Percentiles rank a stretch among this genome's conserved stretches.
Evolutionary conservation across 2,888 invertebrate species (phyloP).

Genomic region (Synergus itoensis): DNA sequence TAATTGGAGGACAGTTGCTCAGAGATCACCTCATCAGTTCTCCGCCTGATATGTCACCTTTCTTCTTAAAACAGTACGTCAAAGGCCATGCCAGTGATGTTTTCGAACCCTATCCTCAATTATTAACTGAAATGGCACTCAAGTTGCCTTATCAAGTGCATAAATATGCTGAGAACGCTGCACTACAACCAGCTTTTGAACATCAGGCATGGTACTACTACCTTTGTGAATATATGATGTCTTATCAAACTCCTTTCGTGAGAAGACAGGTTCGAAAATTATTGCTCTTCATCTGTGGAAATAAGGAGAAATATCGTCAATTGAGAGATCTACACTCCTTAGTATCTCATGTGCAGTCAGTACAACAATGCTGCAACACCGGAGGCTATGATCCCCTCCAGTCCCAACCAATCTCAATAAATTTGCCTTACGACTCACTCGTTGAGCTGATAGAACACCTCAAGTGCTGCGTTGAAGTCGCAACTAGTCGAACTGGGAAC

Average conservation of each 20-base stretch:
- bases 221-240: conserved; percentile 97
- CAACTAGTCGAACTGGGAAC: conserved; percentile 93
- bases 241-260: conserved; percentile 92
- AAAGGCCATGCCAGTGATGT: conserved; percentile 94
- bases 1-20: conserved; percentile 85
- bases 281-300: conserved; percentile 94
- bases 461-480: conserved; percentile 96
- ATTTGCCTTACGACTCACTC: conserved; percentile 92
- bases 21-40: conserved; percentile 90
- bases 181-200: conserved; percentile 72
- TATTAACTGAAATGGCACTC: conserved; percentile 97
- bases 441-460: conserved; percentile 96
- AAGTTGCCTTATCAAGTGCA: conserved; percentile 96
- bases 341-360: conserved; percentile 89
- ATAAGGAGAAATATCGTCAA: conserved; percentile 96
- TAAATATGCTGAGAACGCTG: conserved; percentile 80
- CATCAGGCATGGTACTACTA: conserved; percentile 86
- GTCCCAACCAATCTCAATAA: conserved; percentile 78
- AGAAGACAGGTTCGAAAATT: conserved; percentile 95
- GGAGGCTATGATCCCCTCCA: conserved; percentile 79
- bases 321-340: conserved; percentile 95
- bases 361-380: conserved; percentile 80
- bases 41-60: conserved; percentile 96
- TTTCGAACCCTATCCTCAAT: conserved; percentile 94
- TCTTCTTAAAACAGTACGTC: conserved; percentile 95